Conservation (phyloP, 2,113 vertebrate genomes). For the Syngnathus typhle region DNA sequence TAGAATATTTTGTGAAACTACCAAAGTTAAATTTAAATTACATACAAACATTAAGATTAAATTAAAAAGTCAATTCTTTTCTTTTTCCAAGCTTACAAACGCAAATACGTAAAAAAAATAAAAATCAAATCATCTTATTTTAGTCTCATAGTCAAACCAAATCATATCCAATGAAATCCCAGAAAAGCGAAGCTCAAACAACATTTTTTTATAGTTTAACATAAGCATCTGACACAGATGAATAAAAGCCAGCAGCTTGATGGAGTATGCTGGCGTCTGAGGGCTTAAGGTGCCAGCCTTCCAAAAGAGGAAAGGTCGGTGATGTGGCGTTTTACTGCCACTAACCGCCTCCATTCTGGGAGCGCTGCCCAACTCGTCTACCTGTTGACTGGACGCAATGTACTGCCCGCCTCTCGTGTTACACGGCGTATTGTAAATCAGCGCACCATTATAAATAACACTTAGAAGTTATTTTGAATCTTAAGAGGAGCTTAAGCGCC, state of each 20-base stretch:
- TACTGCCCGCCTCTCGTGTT: constrained; percentile 30
- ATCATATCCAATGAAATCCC: neutral
- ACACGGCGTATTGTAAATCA: constrained; percentile 24
- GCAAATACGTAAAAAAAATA: neutral
- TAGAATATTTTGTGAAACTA: no score
- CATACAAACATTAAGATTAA: neutral
- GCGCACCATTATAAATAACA: constrained; percentile 6
- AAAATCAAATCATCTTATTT: neutral
- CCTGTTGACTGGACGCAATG: constrained; percentile 38
- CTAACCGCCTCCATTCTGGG: constrained; percentile 44
- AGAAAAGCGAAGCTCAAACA: neutral
- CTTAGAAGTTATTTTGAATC: neutral
- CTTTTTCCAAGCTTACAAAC: neutral
- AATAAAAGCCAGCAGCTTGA: neutral
- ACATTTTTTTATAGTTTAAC: neutral
- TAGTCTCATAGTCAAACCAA: neutral
- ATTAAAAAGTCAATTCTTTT: neutral
- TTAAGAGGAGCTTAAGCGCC: neutral
- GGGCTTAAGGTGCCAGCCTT: constrained; percentile 8
- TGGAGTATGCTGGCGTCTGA: neutral
- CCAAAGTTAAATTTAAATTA: neutral
- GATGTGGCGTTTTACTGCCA: constrained; percentile 51
- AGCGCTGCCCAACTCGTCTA: constrained; percentile 34
- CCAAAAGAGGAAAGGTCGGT: constrained; percentile 73
- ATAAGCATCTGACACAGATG: neutral